Evolutionary conservation across 1,140 invertebrate genomes (phyloP), one percentile per base, ranked within the genome.

Genomic region (honey bee (Apis mellifera)): DNA sequence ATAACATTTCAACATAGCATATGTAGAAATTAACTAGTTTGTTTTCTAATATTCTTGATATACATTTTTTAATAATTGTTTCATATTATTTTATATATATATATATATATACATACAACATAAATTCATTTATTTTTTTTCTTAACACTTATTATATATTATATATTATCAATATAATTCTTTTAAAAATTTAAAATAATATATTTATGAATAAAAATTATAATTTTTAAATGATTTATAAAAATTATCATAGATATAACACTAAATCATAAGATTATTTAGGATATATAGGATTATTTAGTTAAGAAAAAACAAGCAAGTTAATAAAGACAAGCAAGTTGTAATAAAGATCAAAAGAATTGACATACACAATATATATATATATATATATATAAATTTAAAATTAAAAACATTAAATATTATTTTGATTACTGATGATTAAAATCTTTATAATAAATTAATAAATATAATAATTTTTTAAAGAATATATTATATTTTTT

Each of bases 361-460:
- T 32, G 32, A 0, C 2, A 32, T 32, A 32, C 32, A 32, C 2
- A 23, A 3, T 19, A 54, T 23, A 13, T 70, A 50, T 52, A 69
- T 23, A 13, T n/a, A n/a, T 62, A 26, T n/a, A 42, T 70, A 50
- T 52, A 69, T 23, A 13, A 23, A 32, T 60, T 60, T 42, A n/a
- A 78, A 62, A 78, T 78, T 60, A 66, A 60, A 66, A 32, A 52
- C 54, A 48, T n/a, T 60, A 52, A 52, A 70, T 57, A 48, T 50
- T 21, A 0, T n/a, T 32, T 60, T 11, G 7, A 42, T 42, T 5
- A 42, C 5, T 42, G 32, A 42, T 42, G 32, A 42, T 42, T 13
- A 26, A 57, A 57, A 59, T 78, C 32, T n/a, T 59, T 21, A 68
- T 15, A 23, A n/a, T 26, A 52, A 15, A 68, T n/a, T 21, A 69